Base-by-base conservation (phyloP, 2,888 invertebrate genomes). In the Ormyrus pomaceus region DNA sequence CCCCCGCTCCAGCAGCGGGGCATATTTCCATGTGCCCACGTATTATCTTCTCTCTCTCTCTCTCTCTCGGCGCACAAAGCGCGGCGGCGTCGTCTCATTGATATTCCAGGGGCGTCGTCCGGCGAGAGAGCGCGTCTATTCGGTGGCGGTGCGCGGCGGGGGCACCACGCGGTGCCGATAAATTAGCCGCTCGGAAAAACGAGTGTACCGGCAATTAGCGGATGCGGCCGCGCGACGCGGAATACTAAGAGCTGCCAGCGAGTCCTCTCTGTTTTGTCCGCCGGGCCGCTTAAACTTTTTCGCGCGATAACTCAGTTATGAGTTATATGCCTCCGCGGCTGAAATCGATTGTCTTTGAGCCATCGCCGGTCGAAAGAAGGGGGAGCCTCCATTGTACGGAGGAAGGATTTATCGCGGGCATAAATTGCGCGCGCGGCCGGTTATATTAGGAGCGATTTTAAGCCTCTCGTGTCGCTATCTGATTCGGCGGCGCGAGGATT, bases 161-260 rank as follows among this genome's bases (percentile, higher is more conserved):
- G 46, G 53, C 51, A 34, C 50, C 51, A 34, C 50, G 55, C 56
- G 71, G 59, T 45, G 66, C 50, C 77, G 62, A 78, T 81, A 81
- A 78, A 78, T 81, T 75, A 75, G 68, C n/a, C 46, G 48, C 19
- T 34, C 51, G 46, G 72, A 62, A 77, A 69, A 69, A 77, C 72
- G 73, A 53, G 66, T 61, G 70, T 74, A 68, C 71, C 66, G 65
- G 65, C 81, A 75, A 81, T 81, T 78, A 78, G 77, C 72, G 59
- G 48, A 11, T 48, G 53, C 9, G 48, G 68, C 6, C 55, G 51
- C 34, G 13, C 51, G 45, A 61, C n/a, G 62, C 8, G 6, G 62
- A 61, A 62, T 62, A 50, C 48, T 19, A 50, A 64, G 19, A 19
- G 62, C 8, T 11, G 34, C 34, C 34, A 13, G 10, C 34, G 34